These are phyloP conservation scores for Spialia ferax DNA, from an alignment of 2,888 invertebrate genomes.

Conservation along the genomic window DNA sequence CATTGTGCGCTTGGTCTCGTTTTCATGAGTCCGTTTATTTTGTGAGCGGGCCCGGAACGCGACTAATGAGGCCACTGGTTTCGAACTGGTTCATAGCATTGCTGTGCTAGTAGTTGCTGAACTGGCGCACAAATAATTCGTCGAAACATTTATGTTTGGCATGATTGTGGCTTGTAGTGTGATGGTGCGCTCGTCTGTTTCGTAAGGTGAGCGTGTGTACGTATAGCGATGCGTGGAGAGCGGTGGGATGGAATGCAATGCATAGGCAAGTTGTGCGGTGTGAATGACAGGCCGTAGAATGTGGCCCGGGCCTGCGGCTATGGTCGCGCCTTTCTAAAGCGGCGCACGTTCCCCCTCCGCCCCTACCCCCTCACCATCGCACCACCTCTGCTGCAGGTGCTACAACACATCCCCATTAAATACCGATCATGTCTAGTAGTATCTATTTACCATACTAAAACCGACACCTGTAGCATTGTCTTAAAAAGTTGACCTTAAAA, in stretches of 20 bases:
- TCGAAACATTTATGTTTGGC: slow-evolving; percentile 71
- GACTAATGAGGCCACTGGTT: slow-evolving; percentile 71
- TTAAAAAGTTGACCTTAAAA: slow-evolving; percentile 77
- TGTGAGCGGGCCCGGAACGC: slow-evolving; percentile 64
- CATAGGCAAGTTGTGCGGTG: slow-evolving; percentile 86
- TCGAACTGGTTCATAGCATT: slow-evolving; percentile 78
- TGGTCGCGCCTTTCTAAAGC: slow-evolving; percentile 87
- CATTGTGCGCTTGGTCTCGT: slow-evolving; percentile 63
- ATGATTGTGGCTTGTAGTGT: slow-evolving; percentile 67
- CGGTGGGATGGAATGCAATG: slow-evolving; percentile 84
- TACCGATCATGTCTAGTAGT: slow-evolving; percentile 83
- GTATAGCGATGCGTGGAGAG: slow-evolving; percentile 70
- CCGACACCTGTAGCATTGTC: slow-evolving; percentile 80
- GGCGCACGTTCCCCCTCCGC: slow-evolving; percentile 73
- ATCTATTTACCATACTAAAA: slow-evolving; percentile 81
- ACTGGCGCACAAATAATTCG: slow-evolving; percentile 79
- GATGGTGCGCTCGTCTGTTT: slow-evolving; percentile 68
- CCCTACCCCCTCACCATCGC: slow-evolving; percentile 64
- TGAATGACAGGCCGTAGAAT: slow-evolving; percentile 87
- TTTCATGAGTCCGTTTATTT: slow-evolving; percentile 62
- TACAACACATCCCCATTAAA: slow-evolving; percentile 84
- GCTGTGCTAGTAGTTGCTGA: slow-evolving; percentile 61
- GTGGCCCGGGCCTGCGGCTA: slow-evolving; percentile 85
- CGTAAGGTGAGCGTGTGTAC: slow-evolving; percentile 70
- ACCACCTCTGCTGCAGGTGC: slow-evolving; percentile 79